A percentile compares a stretch with the other conserved stretches of the same genome.
These are phyloP conservation scores for Adoxophyes honmai DNA, from an alignment of 1,140 invertebrate genomes.

Conservation along the genomic window DNA sequence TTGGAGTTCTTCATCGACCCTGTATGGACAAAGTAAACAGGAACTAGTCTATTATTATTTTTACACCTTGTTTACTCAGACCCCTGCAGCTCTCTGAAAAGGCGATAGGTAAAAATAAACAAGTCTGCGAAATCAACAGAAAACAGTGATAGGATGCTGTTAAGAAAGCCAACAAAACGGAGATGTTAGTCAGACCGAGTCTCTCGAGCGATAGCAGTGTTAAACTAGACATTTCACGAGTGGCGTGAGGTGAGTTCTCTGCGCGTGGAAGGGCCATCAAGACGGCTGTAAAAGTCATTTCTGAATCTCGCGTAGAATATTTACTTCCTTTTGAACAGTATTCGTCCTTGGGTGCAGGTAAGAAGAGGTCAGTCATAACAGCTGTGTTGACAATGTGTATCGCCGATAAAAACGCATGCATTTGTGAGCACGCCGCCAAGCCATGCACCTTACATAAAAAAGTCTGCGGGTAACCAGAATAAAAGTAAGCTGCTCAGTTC, in stretches of 20 bases:
- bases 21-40: slow-evolving; percentile 72
- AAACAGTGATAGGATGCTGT: slow-evolving; percentile 17
- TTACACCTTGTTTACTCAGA: slow-evolving; percentile 29
- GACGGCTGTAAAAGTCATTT: not conserved
- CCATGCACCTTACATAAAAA: slow-evolving; percentile 69
- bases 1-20: slow-evolving; percentile 76
- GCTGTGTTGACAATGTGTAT: slow-evolving; percentile 38
- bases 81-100: slow-evolving; percentile 9
- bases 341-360: slow-evolving; percentile 31
- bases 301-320: not conserved
- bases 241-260: slow-evolving; percentile 7
- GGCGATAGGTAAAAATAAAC: slow-evolving; percentile 19
- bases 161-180: slow-evolving; percentile 10
- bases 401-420: slow-evolving; percentile 58
- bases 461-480: slow-evolving; percentile 46
- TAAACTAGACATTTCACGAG: slow-evolving; percentile 6
- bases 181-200: not conserved
- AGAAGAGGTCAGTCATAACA: slow-evolving; percentile 22
- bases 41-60: slow-evolving; percentile 49
- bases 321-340: slow-evolving; percentile 7
- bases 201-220: not conserved
- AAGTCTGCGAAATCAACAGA: slow-evolving; percentile 27
- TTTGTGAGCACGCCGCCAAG: slow-evolving; percentile 54
- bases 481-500: slow-evolving; percentile 53
- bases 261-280: slow-evolving; percentile 1